phyloP scores from a whole-genome alignment of 2,888 invertebrate genomes.

The Diadromus collaris region DNA sequence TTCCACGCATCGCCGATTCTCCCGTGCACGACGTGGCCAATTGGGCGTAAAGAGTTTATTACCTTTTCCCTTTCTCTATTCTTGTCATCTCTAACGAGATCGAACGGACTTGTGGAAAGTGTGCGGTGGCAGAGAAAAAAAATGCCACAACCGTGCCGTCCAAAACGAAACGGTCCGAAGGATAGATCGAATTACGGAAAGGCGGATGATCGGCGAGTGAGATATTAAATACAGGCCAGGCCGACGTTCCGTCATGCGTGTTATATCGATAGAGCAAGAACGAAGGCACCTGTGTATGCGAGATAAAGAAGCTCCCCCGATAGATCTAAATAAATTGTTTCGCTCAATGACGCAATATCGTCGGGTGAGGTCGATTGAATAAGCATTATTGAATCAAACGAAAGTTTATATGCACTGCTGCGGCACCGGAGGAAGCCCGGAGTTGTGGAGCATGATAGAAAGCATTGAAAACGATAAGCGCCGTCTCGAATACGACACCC shows the following conservation, averaged over 20 bases:
- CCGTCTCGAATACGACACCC: conserved; percentile 46
- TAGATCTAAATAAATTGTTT: too few species aligned
- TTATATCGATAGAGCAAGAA: neutral
- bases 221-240: conserved; percentile 2
- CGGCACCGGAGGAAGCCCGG: neutral
- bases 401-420: neutral
- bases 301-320: too few species aligned
- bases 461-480: conserved; percentile 35
- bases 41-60: conserved; percentile 23
- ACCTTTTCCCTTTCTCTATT: neutral
- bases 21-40: conserved; percentile 1
- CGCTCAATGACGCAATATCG: neutral
- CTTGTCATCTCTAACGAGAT: conserved; percentile 14
- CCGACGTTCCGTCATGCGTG: neutral
- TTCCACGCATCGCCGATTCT: conserved; percentile 8
- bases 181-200: conserved; percentile 39
- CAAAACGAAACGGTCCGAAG: conserved; percentile 1
- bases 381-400: neutral
- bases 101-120: conserved; percentile 22
- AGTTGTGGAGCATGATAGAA: neutral
- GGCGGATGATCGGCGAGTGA: conserved; percentile 20
- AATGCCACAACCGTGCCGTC: conserved; percentile 10
- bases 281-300: neutral
- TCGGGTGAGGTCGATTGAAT: neutral
- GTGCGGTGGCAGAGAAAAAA: neutral